These are phyloP conservation scores for Andrena haemorrhoa DNA, from an alignment of 2,888 invertebrate genomes.

Conservation along the genomic window DNA sequence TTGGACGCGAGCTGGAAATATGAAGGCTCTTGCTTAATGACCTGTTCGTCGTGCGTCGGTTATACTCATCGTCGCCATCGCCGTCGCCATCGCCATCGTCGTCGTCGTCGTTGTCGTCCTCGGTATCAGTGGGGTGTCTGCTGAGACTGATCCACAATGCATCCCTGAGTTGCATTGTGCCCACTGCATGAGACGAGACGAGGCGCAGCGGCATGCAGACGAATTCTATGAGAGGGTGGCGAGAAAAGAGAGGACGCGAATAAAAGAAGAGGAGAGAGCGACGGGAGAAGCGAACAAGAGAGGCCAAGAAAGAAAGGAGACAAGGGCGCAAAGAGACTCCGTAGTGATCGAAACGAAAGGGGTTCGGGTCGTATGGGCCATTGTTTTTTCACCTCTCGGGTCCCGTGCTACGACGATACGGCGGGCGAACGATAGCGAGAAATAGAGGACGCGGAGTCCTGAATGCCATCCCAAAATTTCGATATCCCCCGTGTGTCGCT, in stretches of 20 bases:
- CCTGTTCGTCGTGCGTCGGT: constrained; percentile 18
- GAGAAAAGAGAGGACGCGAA: constrained; percentile 50
- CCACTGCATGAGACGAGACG: constrained; percentile 63
- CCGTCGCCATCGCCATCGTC: constrained; percentile 13
- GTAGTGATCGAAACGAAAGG: constrained; percentile 46
- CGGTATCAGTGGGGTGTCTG: constrained; percentile 64
- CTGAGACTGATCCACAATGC: constrained; percentile 73
- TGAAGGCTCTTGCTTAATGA: constrained; percentile 11
- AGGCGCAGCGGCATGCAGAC: constrained; percentile 71
- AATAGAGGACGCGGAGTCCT: constrained; percentile 53
- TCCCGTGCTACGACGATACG: constrained; percentile 46
- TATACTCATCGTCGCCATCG: constrained; percentile 7
- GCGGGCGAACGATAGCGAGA: constrained; percentile 20
- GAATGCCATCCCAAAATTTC: constrained; percentile 58
- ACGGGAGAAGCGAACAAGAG: constrained; percentile 54
- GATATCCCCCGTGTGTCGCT: constrained; percentile 39
- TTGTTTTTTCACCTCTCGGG: constrained; percentile 71
- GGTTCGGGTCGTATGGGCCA: constrained; percentile 69
- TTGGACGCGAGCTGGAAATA: background rate
- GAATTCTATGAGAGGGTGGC: constrained; percentile 75
- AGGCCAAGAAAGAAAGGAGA: constrained; percentile 60
- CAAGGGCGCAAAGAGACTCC: constrained; percentile 54
- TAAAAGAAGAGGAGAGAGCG: constrained; percentile 34
- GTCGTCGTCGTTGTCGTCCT: constrained; percentile 43
- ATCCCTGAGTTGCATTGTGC: constrained; percentile 73